phyloP scores from a whole-genome alignment of 1,140 invertebrate genomes.

The Lepidurus apus region DNA sequence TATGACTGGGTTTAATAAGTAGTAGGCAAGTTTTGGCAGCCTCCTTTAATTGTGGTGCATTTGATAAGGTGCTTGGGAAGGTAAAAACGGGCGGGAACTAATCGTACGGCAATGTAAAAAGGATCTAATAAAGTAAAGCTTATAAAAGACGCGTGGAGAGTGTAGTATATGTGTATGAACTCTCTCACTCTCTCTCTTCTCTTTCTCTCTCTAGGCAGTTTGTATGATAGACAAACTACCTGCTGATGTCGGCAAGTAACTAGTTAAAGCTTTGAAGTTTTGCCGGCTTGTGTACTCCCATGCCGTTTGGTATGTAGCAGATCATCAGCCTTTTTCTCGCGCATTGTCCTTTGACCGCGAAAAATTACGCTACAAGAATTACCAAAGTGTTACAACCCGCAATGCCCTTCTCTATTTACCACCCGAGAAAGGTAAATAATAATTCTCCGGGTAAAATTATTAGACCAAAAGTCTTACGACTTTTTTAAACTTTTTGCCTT shows the following conservation, averaged over 20 bases:
- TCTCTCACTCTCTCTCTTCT: not conserved
- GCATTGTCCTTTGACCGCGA: not conserved
- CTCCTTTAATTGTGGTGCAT: constrained; percentile 7
- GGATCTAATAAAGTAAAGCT: constrained; percentile 4
- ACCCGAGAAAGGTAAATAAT: not conserved
- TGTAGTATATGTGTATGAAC: not conserved
- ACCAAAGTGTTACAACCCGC: not conserved
- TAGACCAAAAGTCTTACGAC: not conserved
- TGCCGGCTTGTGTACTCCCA: not conserved
- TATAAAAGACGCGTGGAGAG: not conserved
- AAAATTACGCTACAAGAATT: not conserved
- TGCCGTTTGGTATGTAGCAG: not conserved
- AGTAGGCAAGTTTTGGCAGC: not conserved
- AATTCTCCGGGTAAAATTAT: not conserved
- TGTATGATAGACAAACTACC: constrained; percentile 8
- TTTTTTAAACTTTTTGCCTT: not conserved
- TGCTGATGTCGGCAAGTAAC: constrained; percentile 18
- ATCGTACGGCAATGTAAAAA: constrained; percentile 1
- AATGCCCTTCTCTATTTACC: not conserved
- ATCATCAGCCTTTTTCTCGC: not conserved
- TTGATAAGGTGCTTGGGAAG: not conserved
- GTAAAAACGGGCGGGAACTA: not conserved
- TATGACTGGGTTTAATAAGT: not conserved
- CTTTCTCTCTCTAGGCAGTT: not conserved
- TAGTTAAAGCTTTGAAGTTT: constrained; percentile 20